Conservation (phyloP, 2,888 invertebrate genomes). For the Hydrotaea cyrtoneurina region DNA sequence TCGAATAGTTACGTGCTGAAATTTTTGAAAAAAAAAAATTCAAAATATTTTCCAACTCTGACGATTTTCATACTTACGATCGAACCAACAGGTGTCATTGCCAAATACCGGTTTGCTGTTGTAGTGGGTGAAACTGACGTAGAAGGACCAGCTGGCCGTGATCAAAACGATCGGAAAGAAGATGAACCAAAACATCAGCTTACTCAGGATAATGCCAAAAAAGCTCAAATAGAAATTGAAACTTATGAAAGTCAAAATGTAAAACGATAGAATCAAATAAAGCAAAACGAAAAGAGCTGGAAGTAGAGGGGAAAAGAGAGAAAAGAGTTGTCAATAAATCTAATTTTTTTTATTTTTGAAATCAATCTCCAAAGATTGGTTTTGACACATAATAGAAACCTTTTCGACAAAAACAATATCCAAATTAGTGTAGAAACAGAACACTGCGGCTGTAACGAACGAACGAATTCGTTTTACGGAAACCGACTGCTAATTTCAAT, state of each 20-base stretch:
- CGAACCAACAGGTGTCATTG: constrained; percentile 83
- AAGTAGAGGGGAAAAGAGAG: constrained; percentile 26
- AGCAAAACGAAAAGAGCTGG: constrained; percentile 73
- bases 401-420: too few relatives aligned
- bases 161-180: constrained; percentile 74
- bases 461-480: too few relatives aligned
- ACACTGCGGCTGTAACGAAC: too few relatives aligned
- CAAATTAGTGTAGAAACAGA: too few relatives aligned
- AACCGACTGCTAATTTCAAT: too few relatives aligned
- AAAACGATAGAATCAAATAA: constrained; percentile 75
- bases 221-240: constrained; percentile 76
- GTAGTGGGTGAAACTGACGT: constrained; percentile 72
- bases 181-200: constrained; percentile 76
- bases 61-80: constrained; percentile 82
- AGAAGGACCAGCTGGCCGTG: constrained; percentile 74
- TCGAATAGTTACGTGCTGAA: constrained; percentile 76
- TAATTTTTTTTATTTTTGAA: too few relatives aligned
- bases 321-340: background rate
- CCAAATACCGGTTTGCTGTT: constrained; percentile 82
- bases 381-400: too few relatives aligned
- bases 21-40: background rate
- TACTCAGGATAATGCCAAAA: constrained; percentile 75
- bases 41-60: too few relatives aligned
- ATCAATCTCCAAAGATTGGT: too few relatives aligned
- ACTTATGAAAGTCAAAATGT: constrained; percentile 75